Percentiles rank a stretch among this genome's conserved stretches.
Conservation (phyloP, 30 jellyfish, hydroid and myxozoan genomes). For the Hydra vulgaris region DNA sequence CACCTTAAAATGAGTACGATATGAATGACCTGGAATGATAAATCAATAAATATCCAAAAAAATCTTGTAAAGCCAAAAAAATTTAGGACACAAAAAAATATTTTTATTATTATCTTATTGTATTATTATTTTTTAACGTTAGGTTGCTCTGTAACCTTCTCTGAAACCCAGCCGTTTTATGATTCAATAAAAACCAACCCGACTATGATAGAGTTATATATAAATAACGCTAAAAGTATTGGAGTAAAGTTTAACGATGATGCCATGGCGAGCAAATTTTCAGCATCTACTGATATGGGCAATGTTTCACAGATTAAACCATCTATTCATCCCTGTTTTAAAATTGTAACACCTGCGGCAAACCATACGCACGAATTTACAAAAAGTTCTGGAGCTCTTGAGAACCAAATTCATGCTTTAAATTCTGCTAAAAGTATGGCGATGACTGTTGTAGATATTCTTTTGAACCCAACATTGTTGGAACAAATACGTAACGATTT, state of each 20-base stretch:
- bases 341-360: slow-evolving; percentile 49
- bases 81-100: too few relatives aligned
- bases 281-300: slow-evolving; percentile 92
- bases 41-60: too few relatives aligned
- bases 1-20: too few relatives aligned
- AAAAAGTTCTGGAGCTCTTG: slow-evolving; percentile 55
- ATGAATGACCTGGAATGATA: too few relatives aligned
- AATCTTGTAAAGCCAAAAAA: too few relatives aligned
- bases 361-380: slow-evolving; percentile 71
- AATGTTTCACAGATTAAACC: slow-evolving; percentile 83
- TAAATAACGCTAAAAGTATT: slow-evolving; percentile 36
- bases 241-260: slow-evolving; percentile 42
- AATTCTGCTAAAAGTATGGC: slow-evolving; percentile 79
- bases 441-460: slow-evolving; percentile 69
- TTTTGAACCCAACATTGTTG: slow-evolving; percentile 17
- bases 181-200: slow-evolving; percentile 27
- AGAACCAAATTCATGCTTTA: slow-evolving; percentile 61
- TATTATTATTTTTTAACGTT: neutral
- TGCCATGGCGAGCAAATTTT: slow-evolving; percentile 46
- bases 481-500: slow-evolving; percentile 27
- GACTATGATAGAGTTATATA: slow-evolving; percentile 24
- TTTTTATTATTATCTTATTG: neutral
- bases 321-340: slow-evolving; percentile 76
- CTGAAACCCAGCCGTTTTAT: neutral
- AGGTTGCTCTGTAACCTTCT: slow-evolving; percentile 37